These are phyloP conservation scores for Sebastes jordani DNA, from an alignment of 2,797 vertebrate species.

Conservation along the genomic window DNA sequence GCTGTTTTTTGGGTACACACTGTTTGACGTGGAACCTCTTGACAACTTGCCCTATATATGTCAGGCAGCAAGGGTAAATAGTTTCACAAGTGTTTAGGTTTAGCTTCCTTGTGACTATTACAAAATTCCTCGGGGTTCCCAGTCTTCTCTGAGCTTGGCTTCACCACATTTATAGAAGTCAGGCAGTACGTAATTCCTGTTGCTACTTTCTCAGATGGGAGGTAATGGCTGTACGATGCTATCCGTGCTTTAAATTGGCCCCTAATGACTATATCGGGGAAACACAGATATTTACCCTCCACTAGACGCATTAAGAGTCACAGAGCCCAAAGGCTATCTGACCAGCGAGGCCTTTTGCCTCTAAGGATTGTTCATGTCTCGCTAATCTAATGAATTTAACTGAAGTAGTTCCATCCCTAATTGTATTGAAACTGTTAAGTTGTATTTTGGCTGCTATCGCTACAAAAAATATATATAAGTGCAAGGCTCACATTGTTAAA, in stretches of 20 bases:
- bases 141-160: neutral
- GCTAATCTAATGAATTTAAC: slow-evolving; percentile 21
- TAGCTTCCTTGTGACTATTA: neutral
- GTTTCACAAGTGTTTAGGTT: neutral
- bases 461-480: neutral
- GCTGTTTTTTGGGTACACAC: neutral
- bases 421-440: neutral
- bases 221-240: slow-evolving; percentile 64
- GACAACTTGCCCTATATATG: neutral
- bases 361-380: slow-evolving; percentile 26
- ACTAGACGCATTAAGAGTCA: slow-evolving; percentile 38
- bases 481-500: neutral
- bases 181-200: slow-evolving; percentile 31
- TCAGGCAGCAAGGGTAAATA: neutral
- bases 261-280: slow-evolving; percentile 64
- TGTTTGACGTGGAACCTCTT: neutral
- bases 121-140: neutral
- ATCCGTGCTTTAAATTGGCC: slow-evolving; percentile 62
- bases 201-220: slow-evolving; percentile 37
- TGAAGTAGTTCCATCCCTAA: neutral
- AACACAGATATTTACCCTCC: slow-evolving; percentile 56
- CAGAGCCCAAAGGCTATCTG: slow-evolving; percentile 41
- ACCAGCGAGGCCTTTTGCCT: slow-evolving; percentile 13
- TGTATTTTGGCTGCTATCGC: neutral
- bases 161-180: slow-evolving; percentile 17